Base-by-base conservation (phyloP, 2,113 vertebrate species). In the Cyprinodon tularosa region DNA sequence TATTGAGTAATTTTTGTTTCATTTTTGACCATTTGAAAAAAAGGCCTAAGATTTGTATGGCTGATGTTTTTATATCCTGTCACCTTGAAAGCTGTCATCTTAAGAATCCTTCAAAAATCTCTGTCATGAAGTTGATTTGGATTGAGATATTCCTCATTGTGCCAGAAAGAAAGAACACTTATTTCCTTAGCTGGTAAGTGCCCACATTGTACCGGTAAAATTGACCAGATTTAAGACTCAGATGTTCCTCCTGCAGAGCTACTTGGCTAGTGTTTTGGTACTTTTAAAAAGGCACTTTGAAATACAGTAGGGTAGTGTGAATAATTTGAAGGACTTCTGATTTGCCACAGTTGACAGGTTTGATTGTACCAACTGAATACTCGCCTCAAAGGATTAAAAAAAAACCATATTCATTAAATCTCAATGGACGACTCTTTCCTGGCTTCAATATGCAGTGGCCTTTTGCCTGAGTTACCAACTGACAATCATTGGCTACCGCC, bases 361-460 rank as follows among this genome's bases (percentile, higher is more conserved):
- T 79, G 83, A 91, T 91, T 84, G 78, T 89, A 85, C 71, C 79
- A 48, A 75, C 48, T 90, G 84, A 87, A 86, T 74, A 74, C 71
- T 71, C 57, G 38, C 70, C 74, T 82, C 68, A 68, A 66, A 76
- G 75, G 75, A 83, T 72, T 72, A 80, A 42, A 53, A 57, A 57
- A 14, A 57, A 57, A 90, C 72, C 72, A 66, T 75, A 81, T 80
- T 84, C 70, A 91, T 89, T 88, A 76, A 81, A 74, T 71, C 86
- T 83, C 88, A 57, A 71, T 13, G 82, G 87, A 83, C 82, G 78
- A 64, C 47, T 66, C 67, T 78, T 79, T 74, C 42, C 42, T 50
- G 68, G 82, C 81, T 71, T 93, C 88, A 88, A 80, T 88, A 92
- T 91, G 84, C 93, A 59, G 74, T 91, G 91, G 89, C 91, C 91